phyloP scores from a whole-genome alignment of 2,888 invertebrate species.

The Dasysyrphus tricinctus region DNA sequence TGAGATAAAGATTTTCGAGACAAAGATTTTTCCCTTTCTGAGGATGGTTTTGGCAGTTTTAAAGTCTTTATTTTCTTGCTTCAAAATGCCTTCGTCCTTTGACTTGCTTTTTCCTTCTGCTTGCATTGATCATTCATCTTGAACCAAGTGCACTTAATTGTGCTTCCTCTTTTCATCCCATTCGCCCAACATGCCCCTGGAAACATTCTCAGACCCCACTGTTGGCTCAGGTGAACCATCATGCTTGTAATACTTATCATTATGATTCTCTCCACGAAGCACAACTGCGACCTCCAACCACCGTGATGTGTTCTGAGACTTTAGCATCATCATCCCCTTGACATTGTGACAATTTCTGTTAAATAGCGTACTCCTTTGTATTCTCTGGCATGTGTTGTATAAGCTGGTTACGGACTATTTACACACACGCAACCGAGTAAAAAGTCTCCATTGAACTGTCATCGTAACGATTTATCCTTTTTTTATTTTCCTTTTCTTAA shows the following conservation, averaged over 20 bases:
- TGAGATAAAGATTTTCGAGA: too few relatives aligned
- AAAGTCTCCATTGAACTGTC: constrained; percentile 21
- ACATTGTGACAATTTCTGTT: constrained; percentile 32
- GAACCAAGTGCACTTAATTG: too few relatives aligned
- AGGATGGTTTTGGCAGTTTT: too few relatives aligned
- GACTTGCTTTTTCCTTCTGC: too few relatives aligned
- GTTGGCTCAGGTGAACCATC: constrained; percentile 6
- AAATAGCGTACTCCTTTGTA: constrained; percentile 40
- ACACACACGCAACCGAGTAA: constrained; percentile 19
- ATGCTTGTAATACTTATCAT: neutral
- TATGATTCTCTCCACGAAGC: constrained; percentile 40
- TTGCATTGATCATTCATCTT: too few relatives aligned
- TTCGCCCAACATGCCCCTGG: neutral
- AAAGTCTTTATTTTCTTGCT: too few relatives aligned
- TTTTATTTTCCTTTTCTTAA: neutral
- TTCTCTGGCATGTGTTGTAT: constrained; percentile 44
- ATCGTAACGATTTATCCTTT: constrained; percentile 21
- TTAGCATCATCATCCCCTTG: constrained; percentile 49
- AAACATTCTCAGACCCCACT: constrained; percentile 30
- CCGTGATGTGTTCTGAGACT: constrained; percentile 23
- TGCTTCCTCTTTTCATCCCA: too few relatives aligned
- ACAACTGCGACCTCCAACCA: neutral
- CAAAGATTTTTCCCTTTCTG: too few relatives aligned
- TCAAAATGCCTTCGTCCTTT: too few relatives aligned
- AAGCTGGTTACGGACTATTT: constrained; percentile 28